Evolutionary conservation across 2,888 invertebrate species (phyloP).

Genomic region (Sclerodermus sp.): DNA sequence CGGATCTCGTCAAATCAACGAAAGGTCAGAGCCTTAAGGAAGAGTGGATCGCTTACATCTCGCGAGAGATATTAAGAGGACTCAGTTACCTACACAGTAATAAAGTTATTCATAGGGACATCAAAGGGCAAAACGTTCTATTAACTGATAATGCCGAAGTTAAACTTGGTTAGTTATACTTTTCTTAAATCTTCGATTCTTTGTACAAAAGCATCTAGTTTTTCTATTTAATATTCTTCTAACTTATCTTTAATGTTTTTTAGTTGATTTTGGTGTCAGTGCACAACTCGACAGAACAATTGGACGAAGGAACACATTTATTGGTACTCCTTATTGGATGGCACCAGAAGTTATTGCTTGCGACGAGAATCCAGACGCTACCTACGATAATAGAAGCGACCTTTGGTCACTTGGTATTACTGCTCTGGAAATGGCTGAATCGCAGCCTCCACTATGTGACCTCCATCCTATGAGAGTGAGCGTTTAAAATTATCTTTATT

Average conservation of each 20-base stretch:
- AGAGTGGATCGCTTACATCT: conserved; percentile 99
- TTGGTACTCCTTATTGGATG: conserved; percentile 99
- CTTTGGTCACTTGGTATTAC: conserved; percentile 95
- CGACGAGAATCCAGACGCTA: conserved; percentile 99
- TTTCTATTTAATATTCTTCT: background rate
- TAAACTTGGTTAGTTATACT: conserved; percentile 81
- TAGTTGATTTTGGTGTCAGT: conserved; percentile 98
- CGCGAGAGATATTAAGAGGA: conserved; percentile 92
- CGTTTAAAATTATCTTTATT: conserved; percentile 6
- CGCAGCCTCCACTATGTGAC: conserved; percentile 98
- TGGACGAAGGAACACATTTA: conserved; percentile 97
- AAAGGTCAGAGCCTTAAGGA: conserved; percentile 98
- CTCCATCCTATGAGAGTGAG: conserved; percentile 93
- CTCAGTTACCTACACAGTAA: conserved; percentile 97
- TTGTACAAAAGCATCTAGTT: too few species aligned
- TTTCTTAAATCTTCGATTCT: background rate
- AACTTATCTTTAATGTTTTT: conserved; percentile 26
- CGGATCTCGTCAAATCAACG: conserved; percentile 98
- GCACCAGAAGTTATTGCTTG: conserved; percentile 99
- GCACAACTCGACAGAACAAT: conserved; percentile 99
- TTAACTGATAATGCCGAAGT: conserved; percentile 99
- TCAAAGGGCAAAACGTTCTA: conserved; percentile 98
- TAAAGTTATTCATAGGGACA: conserved; percentile 99
- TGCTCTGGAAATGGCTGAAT: conserved; percentile 99
- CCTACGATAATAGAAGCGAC: conserved; percentile 96